Conservation (phyloP, 2,888 invertebrate species). For the Carpatolechia fugitivella region DNA sequence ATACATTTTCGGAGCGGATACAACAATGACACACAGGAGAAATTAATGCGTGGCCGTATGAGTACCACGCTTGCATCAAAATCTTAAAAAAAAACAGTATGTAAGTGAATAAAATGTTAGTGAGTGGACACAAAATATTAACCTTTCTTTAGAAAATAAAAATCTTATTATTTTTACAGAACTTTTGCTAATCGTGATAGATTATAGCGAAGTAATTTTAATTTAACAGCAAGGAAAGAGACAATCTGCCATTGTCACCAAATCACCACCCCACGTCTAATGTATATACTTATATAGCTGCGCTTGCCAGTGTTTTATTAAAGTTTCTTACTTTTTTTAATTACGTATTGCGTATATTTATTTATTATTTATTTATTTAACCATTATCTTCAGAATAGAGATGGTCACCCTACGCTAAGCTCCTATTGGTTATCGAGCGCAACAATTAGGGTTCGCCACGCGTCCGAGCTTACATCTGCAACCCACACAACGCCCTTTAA, state of each 20-base stretch:
- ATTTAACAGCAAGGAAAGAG: too few species aligned
- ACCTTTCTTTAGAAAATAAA: too few species aligned
- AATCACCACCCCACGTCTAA: too few species aligned
- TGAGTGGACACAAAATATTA: too few species aligned
- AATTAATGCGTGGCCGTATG: conserved; percentile 55
- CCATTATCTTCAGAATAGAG: neutral
- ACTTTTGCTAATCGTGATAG: neutral
- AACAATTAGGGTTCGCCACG: conserved; percentile 74
- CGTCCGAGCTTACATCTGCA: conserved; percentile 52
- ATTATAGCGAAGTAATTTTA: neutral
- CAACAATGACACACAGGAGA: conserved; percentile 54
- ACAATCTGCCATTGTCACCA: too few species aligned
- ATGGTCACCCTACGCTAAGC: conserved; percentile 41
- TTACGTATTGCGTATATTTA: too few species aligned
- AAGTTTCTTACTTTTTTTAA: too few species aligned
- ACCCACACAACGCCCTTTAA: conserved; percentile 61
- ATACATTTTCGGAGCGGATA: conserved; percentile 58
- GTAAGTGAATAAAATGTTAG: too few species aligned
- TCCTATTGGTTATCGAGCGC: conserved; percentile 65
- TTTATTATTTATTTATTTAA: too few species aligned
- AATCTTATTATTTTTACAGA: neutral
- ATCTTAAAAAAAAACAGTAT: too few species aligned
- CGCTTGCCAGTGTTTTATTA: too few species aligned
- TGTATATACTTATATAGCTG: too few species aligned
- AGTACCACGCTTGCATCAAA: conserved; percentile 29